Percentiles rank a stretch among this genome's conserved stretches.
These are phyloP conservation scores for Syndactyla subalaris DNA, from an alignment of 2,797 vertebrate species.

Conservation along the genomic window DNA sequence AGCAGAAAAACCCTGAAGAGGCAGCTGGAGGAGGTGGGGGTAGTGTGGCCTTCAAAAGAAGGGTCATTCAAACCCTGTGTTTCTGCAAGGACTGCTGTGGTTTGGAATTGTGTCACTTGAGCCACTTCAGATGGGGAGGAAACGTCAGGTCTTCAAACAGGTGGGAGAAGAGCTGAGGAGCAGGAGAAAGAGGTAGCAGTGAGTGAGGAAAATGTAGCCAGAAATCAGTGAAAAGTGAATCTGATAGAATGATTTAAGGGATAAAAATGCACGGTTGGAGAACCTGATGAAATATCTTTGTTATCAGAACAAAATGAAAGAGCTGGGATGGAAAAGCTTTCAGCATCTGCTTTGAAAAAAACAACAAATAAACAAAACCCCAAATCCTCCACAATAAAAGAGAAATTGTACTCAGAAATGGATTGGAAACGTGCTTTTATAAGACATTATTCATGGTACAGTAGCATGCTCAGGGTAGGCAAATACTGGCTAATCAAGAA, in stretches of 20 bases:
- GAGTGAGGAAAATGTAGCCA: not conserved
- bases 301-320: not conserved
- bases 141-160: not conserved
- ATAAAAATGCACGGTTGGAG: not conserved
- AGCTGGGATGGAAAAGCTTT: not conserved
- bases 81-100: not conserved
- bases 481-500: conserved; percentile 2
- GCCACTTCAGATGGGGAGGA: not conserved
- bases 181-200: not conserved
- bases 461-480: not conserved
- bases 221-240: not conserved
- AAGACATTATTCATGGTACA: not conserved
- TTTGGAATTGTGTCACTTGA: not conserved
- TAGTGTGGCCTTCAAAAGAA: not conserved
- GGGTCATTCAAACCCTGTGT: not conserved
- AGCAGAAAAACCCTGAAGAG: not conserved
- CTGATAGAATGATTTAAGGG: not conserved
- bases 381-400: not conserved
- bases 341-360: not conserved
- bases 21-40: not conserved
- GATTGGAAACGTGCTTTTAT: not conserved
- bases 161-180: not conserved
- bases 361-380: not conserved
- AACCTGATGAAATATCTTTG: not conserved
- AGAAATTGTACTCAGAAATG: not conserved